Percentiles rank a stretch among this genome's conserved stretches.
These are phyloP conservation scores for Phoenoteleia sp. DNA, from an alignment of 2,888 invertebrate species.

Conservation along the genomic window DNA sequence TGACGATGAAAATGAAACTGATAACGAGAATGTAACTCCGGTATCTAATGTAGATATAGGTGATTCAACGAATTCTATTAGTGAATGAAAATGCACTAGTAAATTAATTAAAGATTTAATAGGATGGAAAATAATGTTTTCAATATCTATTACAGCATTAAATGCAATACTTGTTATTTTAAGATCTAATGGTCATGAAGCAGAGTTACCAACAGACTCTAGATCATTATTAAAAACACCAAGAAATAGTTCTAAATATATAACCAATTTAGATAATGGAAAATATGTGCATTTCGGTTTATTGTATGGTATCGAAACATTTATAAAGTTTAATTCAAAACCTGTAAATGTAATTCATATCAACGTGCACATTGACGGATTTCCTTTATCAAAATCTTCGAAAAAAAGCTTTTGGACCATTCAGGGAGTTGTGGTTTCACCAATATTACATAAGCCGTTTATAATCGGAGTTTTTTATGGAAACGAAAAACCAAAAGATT, in stretches of 20 bases:
- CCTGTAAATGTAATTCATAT: background rate
- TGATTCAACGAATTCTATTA: too few relatives aligned
- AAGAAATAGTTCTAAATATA: background rate
- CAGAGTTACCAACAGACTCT: constrained; percentile 14
- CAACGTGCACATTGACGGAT: background rate
- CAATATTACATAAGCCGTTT: background rate
- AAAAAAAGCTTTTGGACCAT: background rate
- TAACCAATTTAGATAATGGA: background rate
- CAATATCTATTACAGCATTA: too few relatives aligned
- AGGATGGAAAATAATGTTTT: too few relatives aligned
- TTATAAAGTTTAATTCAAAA: background rate
- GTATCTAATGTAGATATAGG: too few relatives aligned
- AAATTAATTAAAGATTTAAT: too few relatives aligned
- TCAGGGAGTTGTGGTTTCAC: background rate
- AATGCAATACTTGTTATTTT: background rate
- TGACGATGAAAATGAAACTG: too few relatives aligned
- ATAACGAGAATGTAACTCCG: too few relatives aligned
- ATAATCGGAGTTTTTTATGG: background rate
- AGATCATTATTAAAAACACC: constrained; percentile 25
- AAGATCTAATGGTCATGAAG: background rate
- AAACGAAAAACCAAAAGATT: background rate
- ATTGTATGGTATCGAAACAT: background rate
- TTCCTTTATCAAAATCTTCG: background rate
- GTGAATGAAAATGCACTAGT: too few relatives aligned
- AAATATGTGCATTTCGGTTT: constrained; percentile 35